Evolutionary conservation across 2,797 vertebrate genomes (phyloP).

Genomic region (Hyperoplus lanceolatus): DNA sequence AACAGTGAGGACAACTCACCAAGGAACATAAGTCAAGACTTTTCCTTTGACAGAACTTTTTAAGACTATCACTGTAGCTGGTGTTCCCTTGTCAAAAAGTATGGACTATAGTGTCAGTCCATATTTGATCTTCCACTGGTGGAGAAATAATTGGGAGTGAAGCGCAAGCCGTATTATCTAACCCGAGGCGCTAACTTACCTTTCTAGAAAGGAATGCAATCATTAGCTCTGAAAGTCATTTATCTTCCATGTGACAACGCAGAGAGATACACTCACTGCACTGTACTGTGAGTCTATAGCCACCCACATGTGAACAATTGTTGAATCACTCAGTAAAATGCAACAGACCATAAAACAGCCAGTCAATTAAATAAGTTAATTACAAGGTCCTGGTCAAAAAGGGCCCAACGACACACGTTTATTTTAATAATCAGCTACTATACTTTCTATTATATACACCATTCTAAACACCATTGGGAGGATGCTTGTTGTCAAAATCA

Average conservation of each 20-base stretch:
- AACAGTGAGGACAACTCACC: not conserved
- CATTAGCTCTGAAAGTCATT: constrained; percentile 87
- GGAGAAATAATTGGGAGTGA: constrained; percentile 67
- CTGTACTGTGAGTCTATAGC: constrained; percentile 43
- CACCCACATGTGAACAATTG: constrained; percentile 5
- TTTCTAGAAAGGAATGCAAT: constrained; percentile 84
- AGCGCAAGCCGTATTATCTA: constrained; percentile 67
- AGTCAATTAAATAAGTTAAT: not conserved
- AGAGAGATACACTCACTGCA: constrained; percentile 68
- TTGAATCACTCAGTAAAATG: constrained; percentile 17
- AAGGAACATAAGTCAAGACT: too few species aligned
- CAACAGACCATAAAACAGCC: not conserved
- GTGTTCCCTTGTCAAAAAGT: constrained; percentile 3
- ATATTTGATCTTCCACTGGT: constrained; percentile 62
- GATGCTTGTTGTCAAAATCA: too few species aligned
- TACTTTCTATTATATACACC: too few species aligned
- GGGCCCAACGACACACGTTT: too few species aligned
- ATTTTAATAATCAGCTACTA: too few species aligned
- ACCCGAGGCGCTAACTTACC: constrained; percentile 81
- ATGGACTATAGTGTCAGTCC: constrained; percentile 12
- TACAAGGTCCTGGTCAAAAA: too few species aligned
- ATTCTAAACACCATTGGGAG: too few species aligned
- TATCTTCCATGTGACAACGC: constrained; percentile 77
- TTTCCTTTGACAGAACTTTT: not conserved
- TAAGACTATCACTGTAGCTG: not conserved